Percentiles rank a stretch among this genome's conserved stretches.
These are phyloP conservation scores for Cheirogaleus major DNA, from an alignment of 2,797 vertebrate genomes.

Conservation along the genomic window DNA sequence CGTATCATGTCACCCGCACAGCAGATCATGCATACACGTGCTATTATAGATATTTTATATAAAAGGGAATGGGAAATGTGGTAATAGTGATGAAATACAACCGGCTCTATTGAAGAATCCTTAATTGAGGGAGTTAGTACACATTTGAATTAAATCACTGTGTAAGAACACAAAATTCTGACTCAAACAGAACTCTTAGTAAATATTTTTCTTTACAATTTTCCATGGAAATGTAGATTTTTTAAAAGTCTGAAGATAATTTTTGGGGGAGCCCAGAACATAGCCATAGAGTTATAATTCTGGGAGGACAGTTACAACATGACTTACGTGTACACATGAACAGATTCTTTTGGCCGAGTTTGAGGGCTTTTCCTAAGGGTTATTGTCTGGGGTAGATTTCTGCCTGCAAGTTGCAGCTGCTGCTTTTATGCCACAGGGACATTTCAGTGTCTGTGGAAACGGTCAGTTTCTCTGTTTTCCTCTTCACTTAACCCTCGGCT, in stretches of 20 bases:
- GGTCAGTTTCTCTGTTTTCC: background rate
- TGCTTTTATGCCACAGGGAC: background rate
- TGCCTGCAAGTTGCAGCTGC: background rate
- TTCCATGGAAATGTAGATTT: background rate
- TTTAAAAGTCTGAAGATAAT: background rate
- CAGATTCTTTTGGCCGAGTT: background rate
- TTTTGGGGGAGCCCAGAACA: background rate
- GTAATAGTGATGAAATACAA: background rate
- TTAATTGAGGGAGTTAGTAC: background rate
- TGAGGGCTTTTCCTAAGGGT: background rate
- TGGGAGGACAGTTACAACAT: background rate
- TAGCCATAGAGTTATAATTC: background rate
- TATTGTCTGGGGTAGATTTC: background rate
- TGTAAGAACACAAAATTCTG: background rate
- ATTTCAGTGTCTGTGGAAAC: background rate
- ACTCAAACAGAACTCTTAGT: slow-evolving; percentile 1
- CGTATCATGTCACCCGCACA: background rate
- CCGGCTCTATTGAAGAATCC: background rate
- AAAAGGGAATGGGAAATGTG: background rate
- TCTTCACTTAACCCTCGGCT: background rate
- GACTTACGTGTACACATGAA: background rate
- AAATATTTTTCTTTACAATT: slow-evolving; percentile 5
- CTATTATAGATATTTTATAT: background rate
- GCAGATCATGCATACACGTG: background rate
- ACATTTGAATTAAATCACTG: background rate